Evolutionary conservation across 2,797 vertebrate genomes (phyloP), one percentile per base, ranked within the genome.

Genomic region (Danio tinwini): DNA sequence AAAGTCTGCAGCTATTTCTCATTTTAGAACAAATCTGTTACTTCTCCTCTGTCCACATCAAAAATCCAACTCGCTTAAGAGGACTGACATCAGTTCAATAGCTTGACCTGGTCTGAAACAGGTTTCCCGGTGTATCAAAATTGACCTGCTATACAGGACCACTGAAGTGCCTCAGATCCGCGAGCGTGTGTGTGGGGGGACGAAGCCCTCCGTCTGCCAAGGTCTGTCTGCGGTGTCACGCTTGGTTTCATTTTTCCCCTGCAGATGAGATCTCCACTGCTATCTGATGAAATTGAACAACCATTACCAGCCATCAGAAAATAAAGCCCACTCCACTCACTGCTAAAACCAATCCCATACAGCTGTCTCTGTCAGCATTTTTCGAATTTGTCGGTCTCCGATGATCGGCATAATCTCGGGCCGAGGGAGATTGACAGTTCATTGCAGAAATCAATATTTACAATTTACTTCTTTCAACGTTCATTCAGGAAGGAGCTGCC

Each of bases 381-480:
- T 98, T 19, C 97, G 96, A 97, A 98, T 97, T 96, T 96, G 96
- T 96, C 95, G 95, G 94, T 88, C 93, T 94, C 82, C 88, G 94
- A 98, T 98, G 96, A 98, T 96, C 95, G 97, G 95, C 97, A 98
- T 97, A 97, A 98, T 97, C 96, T 97, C 93, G 83, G 83, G 83
- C 95, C 95, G 93, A 96, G 92, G 90, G 91, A 98, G 97, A 98
- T 97, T 98, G 97, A 98, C 97, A 97, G 95, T 97, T 97, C 96
- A 98, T 97, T 98, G 97, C 96, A 98, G 96, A 97, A 98, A 99
- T 99, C 98, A 98, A 99, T 99, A 98, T 98, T 98, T 98, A 99
- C 97, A 98, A 99, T 98, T 99, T 99, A 98, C 97, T 97, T 97
- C 97, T 98, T 98, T 98, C 96, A 98, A 96, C 97, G 96, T 98